Percentiles rank a stretch among this genome's conserved stretches.
These are phyloP conservation scores for human (Homo sapiens) DNA, from an alignment of 2,113 vertebrate genomes.

Conservation along the genomic window GRCh38 chr2:157896501-157897000, in stretches of 20 bases:
- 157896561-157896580: not conserved
- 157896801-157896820: not conserved
- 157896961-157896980: not conserved
- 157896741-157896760: not conserved
- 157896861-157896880: not conserved
- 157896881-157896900: not conserved
- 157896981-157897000: not conserved
- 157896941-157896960: not conserved
- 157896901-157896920: constrained; percentile 34
- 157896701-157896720: not conserved
- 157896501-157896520: not conserved
- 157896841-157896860: not conserved
- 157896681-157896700: not conserved
- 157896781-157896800: not conserved
- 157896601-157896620: not conserved
- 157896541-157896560: not conserved
- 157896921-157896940: not conserved
- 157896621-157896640: not conserved
- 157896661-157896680: not conserved
- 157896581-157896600: not conserved
- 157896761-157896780: not conserved
- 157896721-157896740: not conserved
- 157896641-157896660: not conserved
- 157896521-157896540: not conserved
- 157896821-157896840: not conserved